These are phyloP conservation scores for Atlantisia rogersi DNA, from an alignment of 2,113 vertebrate genomes.

Conservation along the genomic window DNA sequence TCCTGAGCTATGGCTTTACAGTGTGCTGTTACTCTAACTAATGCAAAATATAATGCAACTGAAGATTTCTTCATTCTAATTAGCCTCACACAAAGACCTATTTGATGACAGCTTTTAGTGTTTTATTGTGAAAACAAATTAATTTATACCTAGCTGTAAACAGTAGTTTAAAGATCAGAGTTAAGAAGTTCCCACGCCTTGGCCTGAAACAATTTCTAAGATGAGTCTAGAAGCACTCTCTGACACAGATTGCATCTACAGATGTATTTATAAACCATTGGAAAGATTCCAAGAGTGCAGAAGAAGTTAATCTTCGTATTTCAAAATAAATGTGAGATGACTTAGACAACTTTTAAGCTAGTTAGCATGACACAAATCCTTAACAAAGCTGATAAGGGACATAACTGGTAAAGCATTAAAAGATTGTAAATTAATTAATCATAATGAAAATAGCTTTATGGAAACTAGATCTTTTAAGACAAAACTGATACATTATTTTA, in stretches of 20 bases:
- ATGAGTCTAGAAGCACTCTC: background rate
- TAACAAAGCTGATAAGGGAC: background rate
- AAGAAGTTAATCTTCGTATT: background rate
- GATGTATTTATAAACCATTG: background rate
- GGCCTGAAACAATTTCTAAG: background rate
- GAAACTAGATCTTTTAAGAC: slow-evolving; percentile 3
- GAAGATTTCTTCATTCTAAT: background rate
- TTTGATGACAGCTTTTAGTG: background rate
- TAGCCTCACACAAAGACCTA: background rate
- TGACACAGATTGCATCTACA: background rate
- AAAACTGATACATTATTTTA: background rate
- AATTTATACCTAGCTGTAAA: background rate
- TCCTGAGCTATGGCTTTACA: background rate
- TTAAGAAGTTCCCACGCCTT: background rate
- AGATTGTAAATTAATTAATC: background rate
- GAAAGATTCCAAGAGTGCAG: background rate
- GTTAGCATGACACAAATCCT: background rate
- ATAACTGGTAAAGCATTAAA: background rate
- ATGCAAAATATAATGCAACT: background rate
- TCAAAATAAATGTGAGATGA: background rate
- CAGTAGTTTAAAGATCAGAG: background rate
- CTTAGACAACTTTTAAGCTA: background rate
- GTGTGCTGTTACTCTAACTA: background rate
- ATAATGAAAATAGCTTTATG: background rate
- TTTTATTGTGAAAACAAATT: background rate